Evolutionary conservation across 2,113 vertebrate genomes (phyloP), one percentile per base, ranked within the genome.

Genomic region (Camelus dromedarius): DNA sequence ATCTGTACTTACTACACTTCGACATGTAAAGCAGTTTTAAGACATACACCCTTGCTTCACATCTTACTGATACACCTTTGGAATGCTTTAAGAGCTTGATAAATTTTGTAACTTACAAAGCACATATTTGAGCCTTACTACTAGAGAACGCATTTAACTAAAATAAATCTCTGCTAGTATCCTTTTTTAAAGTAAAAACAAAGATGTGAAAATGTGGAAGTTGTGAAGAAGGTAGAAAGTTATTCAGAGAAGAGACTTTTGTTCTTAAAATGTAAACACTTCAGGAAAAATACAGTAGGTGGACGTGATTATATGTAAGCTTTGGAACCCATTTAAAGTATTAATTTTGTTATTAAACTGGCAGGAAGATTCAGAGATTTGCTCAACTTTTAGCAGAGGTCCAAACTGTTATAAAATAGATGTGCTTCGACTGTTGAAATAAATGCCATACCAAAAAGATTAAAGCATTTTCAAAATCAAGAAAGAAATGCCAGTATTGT

Each of bases 381-480:
- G 50, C 56, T 86, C n/a, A 89, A 76, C 35, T 93, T 62, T 85
- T 93, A 88, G 38, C 50, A 48, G 22, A 96, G 89, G 56, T 90
- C 54, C 46, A 92, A 96, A 90, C 42, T 82, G 28, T 62, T 69
- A 88, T 90, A 91, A 97, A 96, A 96, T 79, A 81, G 84, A 93
- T 69, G 73, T 35, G 50, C 72, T 93, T 64, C 91, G 77, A 94
- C 35, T 84, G 52, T 52, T 93, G 83, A 94, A 97, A 88, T 92
- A 96, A 97, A 95, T 79, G 50, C 66, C 83, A 87, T 30, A 84
- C 35, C 80, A 95, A 96, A 79, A 92, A 92, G 16, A 97, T 79
- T 50, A 98, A 98, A 95, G 83, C 28, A 96, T 90, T 96, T 96
- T 95, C 52, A 97, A 84, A 98, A 96, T 75, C 93, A 83, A 97